Base-by-base conservation (phyloP, 2,113 vertebrate genomes). In the Phalacrocorax pelagicus region DNA sequence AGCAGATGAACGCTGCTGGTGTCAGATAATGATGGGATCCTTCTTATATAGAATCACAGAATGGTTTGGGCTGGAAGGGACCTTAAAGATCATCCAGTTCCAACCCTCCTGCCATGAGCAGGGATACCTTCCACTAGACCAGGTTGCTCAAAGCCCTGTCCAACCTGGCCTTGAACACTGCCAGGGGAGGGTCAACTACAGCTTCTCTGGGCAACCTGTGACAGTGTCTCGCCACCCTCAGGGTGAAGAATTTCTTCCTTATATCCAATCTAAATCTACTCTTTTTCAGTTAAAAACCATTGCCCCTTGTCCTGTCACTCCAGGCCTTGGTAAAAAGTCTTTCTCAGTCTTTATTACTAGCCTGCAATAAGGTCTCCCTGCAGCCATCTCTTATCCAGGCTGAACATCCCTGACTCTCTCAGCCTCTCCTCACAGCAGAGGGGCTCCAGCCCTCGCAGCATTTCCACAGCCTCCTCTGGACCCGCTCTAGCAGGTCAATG, bases 231-330 rank as follows among this genome's bases (percentile, higher is more conserved):
- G 22, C 15, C 46, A n/a, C 36, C 32, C 62, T 46, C 32, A 29
- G 2, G 5, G 11, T 2, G 2, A 46, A 55, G 2, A 14, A 46
- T 23, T 67, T 67, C 32, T 11, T 23, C 62, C 32, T 36, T 38
- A 38, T 38, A 38, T 38, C 38, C 38, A 38, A 38, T 10, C 12
- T 54, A 12, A 32, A 26, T 36, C 16, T 54, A 4, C 12, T 1
- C 38, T 62, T 4, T 30, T 62, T 10, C 14, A 62, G 15, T 72
- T 19, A 15, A 23, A 72, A 62, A 19, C 19, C 7, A 11, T 30
- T 12, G 1, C 5, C 38, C 46, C 24, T 24, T 15, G 3, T 24
- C 15, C 30, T 62, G 2, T 36, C 10, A 2, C 32, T 24, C 1
- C 32, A 23, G 15, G 10, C 15, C 57, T 2, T 42, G 2, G 5